Percentiles rank a stretch among this genome's conserved stretches.
Conservation (phyloP, 2,113 vertebrate genomes). For the Lanius ludovicianus region DNA sequence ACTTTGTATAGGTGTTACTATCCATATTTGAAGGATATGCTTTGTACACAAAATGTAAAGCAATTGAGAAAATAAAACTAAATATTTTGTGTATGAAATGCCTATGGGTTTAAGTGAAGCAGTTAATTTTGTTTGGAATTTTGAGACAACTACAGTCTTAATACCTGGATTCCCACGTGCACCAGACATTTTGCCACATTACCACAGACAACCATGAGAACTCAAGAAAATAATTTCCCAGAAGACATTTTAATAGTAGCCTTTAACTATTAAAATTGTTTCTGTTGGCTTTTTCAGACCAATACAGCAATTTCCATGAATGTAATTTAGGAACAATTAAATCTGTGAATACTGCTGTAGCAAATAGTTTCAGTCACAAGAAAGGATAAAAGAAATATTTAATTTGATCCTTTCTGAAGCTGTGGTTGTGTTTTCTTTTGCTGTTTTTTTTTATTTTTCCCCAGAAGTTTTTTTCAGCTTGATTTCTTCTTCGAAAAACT, state of each 20-base stretch:
- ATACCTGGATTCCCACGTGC: background rate
- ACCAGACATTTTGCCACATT: background rate
- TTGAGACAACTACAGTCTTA: background rate
- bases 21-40: background rate
- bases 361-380: background rate
- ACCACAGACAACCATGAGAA: background rate
- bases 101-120: background rate
- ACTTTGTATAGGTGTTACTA: background rate
- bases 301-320: background rate
- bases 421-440: background rate
- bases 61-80: background rate
- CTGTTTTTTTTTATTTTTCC: accelerated
- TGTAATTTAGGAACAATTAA: constrained; percentile 10
- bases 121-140: background rate
- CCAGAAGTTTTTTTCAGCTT: background rate
- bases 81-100: background rate
- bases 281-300: background rate
- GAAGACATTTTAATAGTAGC: background rate
- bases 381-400: background rate
- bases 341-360: background rate
- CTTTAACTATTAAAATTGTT: background rate
- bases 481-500: background rate
- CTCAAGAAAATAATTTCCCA: background rate
- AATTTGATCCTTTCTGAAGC: background rate
- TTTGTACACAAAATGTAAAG: background rate